A percentile compares a stretch with the other conserved stretches of the same genome.
Conservation (phyloP, 2,888 invertebrate species). For the Lottia gigantea region DNA sequence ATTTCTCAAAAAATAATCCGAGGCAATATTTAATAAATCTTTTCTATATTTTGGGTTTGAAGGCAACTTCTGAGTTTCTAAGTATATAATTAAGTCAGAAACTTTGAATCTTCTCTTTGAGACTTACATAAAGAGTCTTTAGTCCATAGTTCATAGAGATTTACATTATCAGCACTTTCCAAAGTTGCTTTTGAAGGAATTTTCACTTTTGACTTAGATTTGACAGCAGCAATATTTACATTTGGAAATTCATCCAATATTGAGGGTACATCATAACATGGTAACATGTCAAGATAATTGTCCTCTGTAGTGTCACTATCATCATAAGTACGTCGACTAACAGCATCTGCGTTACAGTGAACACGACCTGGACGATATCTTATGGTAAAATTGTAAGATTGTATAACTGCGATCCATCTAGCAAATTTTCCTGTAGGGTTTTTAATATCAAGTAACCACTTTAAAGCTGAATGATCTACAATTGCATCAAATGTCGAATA, state of each 20-base stretch:
- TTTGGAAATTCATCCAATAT: neutral
- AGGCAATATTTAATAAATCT: neutral
- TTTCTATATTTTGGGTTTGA: neutral
- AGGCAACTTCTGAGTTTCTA: neutral
- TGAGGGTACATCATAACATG: neutral
- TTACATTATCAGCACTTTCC: neutral
- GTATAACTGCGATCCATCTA: neutral
- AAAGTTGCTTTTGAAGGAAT: neutral
- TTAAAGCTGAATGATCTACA: constrained; percentile 17
- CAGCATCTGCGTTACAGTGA: neutral
- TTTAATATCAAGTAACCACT: constrained; percentile 17
- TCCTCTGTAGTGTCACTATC: neutral
- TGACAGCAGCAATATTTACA: neutral
- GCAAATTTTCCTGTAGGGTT: neutral
- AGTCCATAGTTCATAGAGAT: neutral
- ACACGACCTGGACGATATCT: neutral
- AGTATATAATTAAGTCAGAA: neutral
- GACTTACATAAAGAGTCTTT: neutral
- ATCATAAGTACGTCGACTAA: neutral
- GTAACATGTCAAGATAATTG: neutral
- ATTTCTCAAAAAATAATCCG: neutral
- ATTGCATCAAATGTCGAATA: constrained; percentile 12
- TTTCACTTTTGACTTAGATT: neutral
- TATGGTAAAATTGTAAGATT: neutral
- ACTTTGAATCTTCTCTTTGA: neutral